phyloP scores from a whole-genome alignment of 2,797 vertebrate species.

The Acanthurus leucopareius region DNA sequence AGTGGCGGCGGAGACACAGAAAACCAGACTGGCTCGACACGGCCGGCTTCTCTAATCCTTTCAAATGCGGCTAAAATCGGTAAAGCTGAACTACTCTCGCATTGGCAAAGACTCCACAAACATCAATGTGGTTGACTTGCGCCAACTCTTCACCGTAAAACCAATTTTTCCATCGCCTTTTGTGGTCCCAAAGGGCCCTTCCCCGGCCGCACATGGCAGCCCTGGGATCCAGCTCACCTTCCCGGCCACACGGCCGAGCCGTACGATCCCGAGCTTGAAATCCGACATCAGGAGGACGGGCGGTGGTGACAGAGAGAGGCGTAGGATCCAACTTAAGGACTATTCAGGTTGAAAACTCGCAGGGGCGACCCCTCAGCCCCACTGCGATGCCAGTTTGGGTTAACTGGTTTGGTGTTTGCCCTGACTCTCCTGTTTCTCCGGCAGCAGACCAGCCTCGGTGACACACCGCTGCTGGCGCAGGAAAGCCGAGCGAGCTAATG shows the following conservation, averaged over 20 bases:
- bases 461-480: conserved; percentile 85
- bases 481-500: conserved; percentile 67
- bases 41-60: conserved; percentile 71
- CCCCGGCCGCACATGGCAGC: conserved; percentile 88
- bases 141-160: conserved; percentile 8
- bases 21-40: conserved; percentile 58
- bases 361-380: conserved; percentile 83
- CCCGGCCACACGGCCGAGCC: conserved; percentile 98
- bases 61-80: conserved; percentile 44
- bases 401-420: conserved; percentile 66
- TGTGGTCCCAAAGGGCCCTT: conserved; percentile 77
- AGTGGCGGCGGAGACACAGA: conserved; percentile 56
- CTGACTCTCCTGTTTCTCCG: conserved; percentile 77
- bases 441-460: conserved; percentile 83
- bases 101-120: not conserved
- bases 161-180: conserved; percentile 50
- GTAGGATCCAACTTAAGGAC: conserved; percentile 52
- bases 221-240: conserved; percentile 91
- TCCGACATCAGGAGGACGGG: conserved; percentile 92
- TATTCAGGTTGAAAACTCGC: conserved; percentile 56
- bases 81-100: not conserved
- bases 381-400: conserved; percentile 70
- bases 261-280: conserved; percentile 97
- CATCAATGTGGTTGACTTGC: not conserved
- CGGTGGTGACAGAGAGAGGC: conserved; percentile 54